Evolutionary conservation across 2,113 vertebrate species (phyloP).

Genomic region (Sturnus vulgaris): DNA sequence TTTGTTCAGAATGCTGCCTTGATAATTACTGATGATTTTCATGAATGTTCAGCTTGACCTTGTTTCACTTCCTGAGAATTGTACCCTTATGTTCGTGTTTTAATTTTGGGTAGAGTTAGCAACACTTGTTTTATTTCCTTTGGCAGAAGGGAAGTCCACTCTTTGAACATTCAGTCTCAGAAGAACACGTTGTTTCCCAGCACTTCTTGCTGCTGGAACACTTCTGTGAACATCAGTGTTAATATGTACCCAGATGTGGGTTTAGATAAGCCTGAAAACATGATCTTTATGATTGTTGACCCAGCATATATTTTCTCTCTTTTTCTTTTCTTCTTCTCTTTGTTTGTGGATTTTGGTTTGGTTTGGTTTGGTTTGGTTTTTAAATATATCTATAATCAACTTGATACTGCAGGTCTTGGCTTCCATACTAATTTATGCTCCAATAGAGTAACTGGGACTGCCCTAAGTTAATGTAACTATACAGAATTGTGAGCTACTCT

Average conservation of each 20-base stretch:
- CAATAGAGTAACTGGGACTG: neutral
- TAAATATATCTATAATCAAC: neutral
- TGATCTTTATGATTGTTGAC: neutral
- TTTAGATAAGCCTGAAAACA: neutral
- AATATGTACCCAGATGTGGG: neutral
- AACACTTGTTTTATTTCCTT: neutral
- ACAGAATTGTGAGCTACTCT: neutral
- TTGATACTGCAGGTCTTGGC: neutral
- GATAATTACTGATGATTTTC: neutral
- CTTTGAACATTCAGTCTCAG: neutral
- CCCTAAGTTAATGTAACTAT: neutral
- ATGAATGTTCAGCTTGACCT: neutral
- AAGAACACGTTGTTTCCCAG: neutral
- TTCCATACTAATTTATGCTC: neutral
- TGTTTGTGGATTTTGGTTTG: neutral
- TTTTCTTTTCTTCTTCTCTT: neutral
- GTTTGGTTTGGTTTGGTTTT: neutral
- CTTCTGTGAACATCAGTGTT: neutral
- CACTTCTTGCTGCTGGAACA: neutral
- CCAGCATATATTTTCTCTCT: neutral
- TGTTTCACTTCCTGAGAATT: slow-evolving; percentile 3
- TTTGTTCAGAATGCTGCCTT: neutral
- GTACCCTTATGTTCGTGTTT: neutral
- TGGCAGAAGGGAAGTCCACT: neutral
- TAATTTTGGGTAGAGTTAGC: neutral